Evolutionary conservation across 92 coral and sea anemone genomes (phyloP).

Genomic region (Chrysogorgia sp.): DNA sequence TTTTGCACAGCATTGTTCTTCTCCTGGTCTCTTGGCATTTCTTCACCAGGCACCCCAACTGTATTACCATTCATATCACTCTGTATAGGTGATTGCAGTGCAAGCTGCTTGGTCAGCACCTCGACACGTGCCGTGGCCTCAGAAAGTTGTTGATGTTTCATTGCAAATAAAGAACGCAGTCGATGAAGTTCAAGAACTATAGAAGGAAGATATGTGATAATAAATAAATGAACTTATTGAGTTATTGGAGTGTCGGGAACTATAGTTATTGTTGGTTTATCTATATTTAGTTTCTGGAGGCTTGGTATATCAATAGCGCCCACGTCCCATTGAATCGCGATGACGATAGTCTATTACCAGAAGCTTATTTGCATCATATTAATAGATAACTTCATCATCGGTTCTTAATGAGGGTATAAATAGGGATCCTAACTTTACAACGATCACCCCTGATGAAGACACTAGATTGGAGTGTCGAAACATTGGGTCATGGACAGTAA

Average conservation of each 20-base stretch:
- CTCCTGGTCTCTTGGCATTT: background rate
- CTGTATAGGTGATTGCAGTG: background rate
- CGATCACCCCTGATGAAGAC: too few relatives aligned
- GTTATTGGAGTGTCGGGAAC: background rate
- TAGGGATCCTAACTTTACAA: too few relatives aligned
- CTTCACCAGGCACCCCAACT: background rate
- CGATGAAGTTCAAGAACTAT: constrained; percentile 76
- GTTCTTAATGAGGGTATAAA: too few relatives aligned
- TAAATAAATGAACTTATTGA: background rate
- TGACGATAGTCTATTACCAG: too few relatives aligned
- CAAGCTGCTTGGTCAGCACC: constrained; percentile 78
- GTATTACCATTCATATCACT: background rate
- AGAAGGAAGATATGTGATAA: background rate
- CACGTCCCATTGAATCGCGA: too few relatives aligned
- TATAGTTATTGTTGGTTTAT: too few relatives aligned
- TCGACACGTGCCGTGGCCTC: constrained; percentile 92
- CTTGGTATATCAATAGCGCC: too few relatives aligned
- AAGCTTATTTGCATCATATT: too few relatives aligned
- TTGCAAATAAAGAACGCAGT: constrained; percentile 72
- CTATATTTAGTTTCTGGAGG: too few relatives aligned
- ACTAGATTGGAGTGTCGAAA: too few relatives aligned
- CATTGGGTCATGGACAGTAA: too few relatives aligned
- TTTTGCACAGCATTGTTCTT: background rate
- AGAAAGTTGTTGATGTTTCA: constrained; percentile 88
- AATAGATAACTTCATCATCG: too few relatives aligned